Evolutionary conservation across 2,113 vertebrate genomes (phyloP).

Genomic region (Cheirogaleus medius): DNA sequence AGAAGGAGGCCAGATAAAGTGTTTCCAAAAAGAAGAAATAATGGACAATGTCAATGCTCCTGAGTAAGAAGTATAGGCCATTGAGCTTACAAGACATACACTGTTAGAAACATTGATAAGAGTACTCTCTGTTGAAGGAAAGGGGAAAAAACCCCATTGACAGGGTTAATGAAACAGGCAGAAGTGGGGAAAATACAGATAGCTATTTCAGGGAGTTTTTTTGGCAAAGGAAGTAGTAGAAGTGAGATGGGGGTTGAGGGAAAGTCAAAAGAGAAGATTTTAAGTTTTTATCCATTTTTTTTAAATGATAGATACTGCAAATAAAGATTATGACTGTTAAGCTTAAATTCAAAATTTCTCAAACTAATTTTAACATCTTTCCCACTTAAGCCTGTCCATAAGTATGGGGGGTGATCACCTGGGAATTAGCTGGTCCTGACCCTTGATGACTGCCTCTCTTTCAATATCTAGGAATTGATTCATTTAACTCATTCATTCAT

Average conservation of each 20-base stretch:
- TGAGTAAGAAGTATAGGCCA: too few relatives aligned
- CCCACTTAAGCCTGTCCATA: background rate
- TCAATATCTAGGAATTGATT: background rate
- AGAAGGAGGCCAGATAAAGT: background rate
- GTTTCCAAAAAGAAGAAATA: background rate
- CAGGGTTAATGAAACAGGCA: background rate
- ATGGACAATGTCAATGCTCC: background rate
- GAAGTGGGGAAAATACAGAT: background rate
- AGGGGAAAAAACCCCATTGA: background rate
- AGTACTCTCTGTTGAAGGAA: background rate
- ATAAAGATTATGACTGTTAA: background rate
- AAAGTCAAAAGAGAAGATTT: background rate
- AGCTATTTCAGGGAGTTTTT: background rate
- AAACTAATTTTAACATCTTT: background rate
- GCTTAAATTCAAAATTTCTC: background rate
- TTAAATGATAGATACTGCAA: background rate
- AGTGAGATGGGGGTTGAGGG: background rate
- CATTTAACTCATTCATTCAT: background rate
- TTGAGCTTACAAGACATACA: background rate
- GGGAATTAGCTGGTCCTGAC: background rate
- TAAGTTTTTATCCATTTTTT: background rate
- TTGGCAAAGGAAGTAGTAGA: background rate
- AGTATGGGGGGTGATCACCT: background rate
- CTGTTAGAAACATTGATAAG: background rate
- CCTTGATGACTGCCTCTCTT: background rate